These are phyloP conservation scores for Sericinus montela DNA, from an alignment of 2,888 invertebrate genomes.

Conservation along the genomic window DNA sequence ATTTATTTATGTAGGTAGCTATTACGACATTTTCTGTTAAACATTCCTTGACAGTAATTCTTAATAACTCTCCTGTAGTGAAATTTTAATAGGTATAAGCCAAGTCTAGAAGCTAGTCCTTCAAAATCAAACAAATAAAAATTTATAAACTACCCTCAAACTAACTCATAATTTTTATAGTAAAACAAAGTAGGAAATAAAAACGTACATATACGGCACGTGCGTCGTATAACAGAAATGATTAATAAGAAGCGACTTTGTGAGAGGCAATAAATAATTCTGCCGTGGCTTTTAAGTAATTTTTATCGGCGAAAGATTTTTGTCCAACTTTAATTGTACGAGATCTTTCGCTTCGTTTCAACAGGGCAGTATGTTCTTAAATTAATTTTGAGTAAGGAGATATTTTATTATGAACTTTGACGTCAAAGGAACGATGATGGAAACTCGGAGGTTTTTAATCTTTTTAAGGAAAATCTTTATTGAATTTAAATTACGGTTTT, in stretches of 20 bases:
- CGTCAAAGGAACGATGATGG: conserved; percentile 5
- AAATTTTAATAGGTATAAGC: too few species aligned
- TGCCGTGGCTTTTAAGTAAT: conserved; percentile 10
- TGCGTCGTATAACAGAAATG: conserved; percentile 5
- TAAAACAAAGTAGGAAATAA: conserved; percentile 4
- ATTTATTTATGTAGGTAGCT: too few species aligned
- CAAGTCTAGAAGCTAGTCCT: too few species aligned
- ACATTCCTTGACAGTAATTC: too few species aligned
- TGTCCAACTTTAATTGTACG: conserved; percentile 9
- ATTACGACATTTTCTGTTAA: too few species aligned
- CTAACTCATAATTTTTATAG: neutral
- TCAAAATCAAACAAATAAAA: too few species aligned
- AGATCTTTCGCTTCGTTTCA: conserved; percentile 3
- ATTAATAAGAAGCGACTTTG: conserved; percentile 1
- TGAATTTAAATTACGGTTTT: too few species aligned
- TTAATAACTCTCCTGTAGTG: too few species aligned
- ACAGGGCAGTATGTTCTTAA: conserved; percentile 3
- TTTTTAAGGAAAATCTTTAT: conserved; percentile 1
- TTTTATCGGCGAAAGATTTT: conserved; percentile 8
- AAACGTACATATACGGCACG: too few species aligned
- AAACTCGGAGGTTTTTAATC: neutral
- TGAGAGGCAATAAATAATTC: conserved; percentile 12
- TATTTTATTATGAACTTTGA: conserved; percentile 12
- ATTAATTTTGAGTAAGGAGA: conserved; percentile 9
- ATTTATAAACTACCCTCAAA: too few species aligned